A percentile compares a stretch with the other conserved stretches of the same genome.
These are phyloP conservation scores for Carassius auratus DNA, from an alignment of 2,113 vertebrate genomes.

Conservation along the genomic window DNA sequence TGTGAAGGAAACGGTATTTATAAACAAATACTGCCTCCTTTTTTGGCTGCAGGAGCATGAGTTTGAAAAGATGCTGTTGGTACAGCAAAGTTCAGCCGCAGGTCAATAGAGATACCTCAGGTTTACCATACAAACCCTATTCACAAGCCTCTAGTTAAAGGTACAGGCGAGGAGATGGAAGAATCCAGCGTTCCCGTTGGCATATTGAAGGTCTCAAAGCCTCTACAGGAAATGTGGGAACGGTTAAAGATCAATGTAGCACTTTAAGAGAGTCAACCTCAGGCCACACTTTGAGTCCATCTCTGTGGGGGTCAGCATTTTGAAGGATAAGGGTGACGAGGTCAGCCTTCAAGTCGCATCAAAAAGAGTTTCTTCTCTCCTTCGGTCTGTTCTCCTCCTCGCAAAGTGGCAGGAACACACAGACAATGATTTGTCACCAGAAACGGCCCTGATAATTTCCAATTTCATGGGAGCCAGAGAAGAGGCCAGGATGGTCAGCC, in stretches of 20 bases:
- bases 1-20: slow-evolving; percentile 30
- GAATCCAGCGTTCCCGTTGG: neutral
- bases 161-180: neutral
- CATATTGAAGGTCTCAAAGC: neutral
- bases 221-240: slow-evolving; percentile 29
- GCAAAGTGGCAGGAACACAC: slow-evolving; percentile 51
- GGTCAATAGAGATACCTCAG: slow-evolving; percentile 6
- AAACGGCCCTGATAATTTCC: slow-evolving; percentile 59
- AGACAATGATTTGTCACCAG: slow-evolving; percentile 62
- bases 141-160: slow-evolving; percentile 1
- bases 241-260: slow-evolving; percentile 41
- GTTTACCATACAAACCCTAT: slow-evolving; percentile 12
- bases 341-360: slow-evolving; percentile 52
- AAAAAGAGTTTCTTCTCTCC: slow-evolving; percentile 48
- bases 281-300: slow-evolving; percentile 47
- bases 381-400: slow-evolving; percentile 17
- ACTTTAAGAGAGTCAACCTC: slow-evolving; percentile 39
- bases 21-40: slow-evolving; percentile 29
- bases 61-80: slow-evolving; percentile 6
- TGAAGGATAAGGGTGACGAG: slow-evolving; percentile 43
- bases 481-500: slow-evolving; percentile 46
- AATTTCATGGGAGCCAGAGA: slow-evolving; percentile 64
- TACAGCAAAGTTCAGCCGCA: slow-evolving; percentile 67
- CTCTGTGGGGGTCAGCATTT: slow-evolving; percentile 40
- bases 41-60: neutral